Evolutionary conservation across 2,888 invertebrate species (phyloP), one percentile per base, ranked within the genome.

Genomic region (Limnephilus rhombicus): DNA sequence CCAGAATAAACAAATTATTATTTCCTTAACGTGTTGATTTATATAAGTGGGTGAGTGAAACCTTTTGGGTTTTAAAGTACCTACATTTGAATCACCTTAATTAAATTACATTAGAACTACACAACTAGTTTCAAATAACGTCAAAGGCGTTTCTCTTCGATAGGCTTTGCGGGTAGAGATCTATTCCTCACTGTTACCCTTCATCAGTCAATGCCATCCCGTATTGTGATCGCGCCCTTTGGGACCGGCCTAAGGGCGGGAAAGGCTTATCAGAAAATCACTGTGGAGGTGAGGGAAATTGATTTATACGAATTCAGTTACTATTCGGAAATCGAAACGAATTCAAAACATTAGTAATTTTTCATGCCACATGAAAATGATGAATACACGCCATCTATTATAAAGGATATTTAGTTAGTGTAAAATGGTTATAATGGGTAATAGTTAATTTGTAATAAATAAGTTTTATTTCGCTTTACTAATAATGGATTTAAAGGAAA

Each of bases 131-230:
- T 68, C 68, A 68, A 68, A 68, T n/a, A 68, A n/a, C n/a, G 68
- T 68, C 68, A 68, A 68, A 24, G 24, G 4, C 7, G 24, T 68
- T 68, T 68, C 68, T 68, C 24, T 24, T n/a, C 68, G 24, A 29
- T 18, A 34, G 86, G 86, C 49, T 86, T 24, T 86, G 45, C 45
- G 85, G 89, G 82, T 24, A 68, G 68, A 68, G n/a, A 68, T 68
- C 68, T 68, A 85, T 89, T 91, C 91, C 89, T 91, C 89, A 89
- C 24, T 49, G 83, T n/a, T 34, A 37, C 90, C 90, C 68, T 88
- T 87, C 92, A 92, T 92, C 92, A 92, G 82, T 92, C 90, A 89
- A 85, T 88, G 89, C 89, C 89, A 89, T 85, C 24, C 85, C 53
- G 53, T 89, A 89, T 68, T 80, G 88, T 85, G 85, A 89, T 90